Conservation (phyloP, 2,888 invertebrate genomes). For the Agriotes lineatus region DNA sequence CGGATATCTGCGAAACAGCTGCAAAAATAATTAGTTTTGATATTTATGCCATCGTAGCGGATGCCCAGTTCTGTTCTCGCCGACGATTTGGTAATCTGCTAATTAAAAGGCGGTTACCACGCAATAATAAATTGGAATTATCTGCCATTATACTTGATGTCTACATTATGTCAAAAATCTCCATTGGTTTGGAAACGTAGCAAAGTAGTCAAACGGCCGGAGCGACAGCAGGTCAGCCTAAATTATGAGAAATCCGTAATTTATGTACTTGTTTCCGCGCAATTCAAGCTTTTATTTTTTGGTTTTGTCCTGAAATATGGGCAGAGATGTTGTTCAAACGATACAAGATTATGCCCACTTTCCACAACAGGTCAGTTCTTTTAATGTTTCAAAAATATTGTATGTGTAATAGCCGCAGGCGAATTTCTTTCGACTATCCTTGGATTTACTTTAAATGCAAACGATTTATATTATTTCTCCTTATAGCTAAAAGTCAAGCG, state of each 20-base stretch:
- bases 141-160: slow-evolving; percentile 19
- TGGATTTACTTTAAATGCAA: too few species aligned
- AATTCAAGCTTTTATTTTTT: slow-evolving; percentile 12
- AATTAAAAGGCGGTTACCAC: slow-evolving; percentile 17
- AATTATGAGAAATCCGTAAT: slow-evolving; percentile 28
- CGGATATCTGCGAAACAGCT: background rate
- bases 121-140: slow-evolving; percentile 13
- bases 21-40: slow-evolving; percentile 11
- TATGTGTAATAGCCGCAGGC: too few species aligned
- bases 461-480: too few species aligned
- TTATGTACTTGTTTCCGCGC: slow-evolving; percentile 23
- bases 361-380: background rate
- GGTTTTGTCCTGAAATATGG: background rate
- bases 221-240: slow-evolving; percentile 15
- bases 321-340: background rate
- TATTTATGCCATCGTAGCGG: slow-evolving; percentile 1
- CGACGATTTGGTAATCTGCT: background rate
- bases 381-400: too few species aligned
- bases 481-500: too few species aligned
- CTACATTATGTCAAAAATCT: slow-evolving; percentile 3
- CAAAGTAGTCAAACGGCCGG: slow-evolving; percentile 18
- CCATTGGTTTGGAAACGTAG: slow-evolving; percentile 6
- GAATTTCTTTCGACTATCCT: too few species aligned
- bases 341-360: background rate
- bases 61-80: background rate